Percentiles rank a stretch among this genome's conserved stretches.
phyloP scores from a whole-genome alignment of 1,140 invertebrate genomes.

The Lordiphosa collinella region DNA sequence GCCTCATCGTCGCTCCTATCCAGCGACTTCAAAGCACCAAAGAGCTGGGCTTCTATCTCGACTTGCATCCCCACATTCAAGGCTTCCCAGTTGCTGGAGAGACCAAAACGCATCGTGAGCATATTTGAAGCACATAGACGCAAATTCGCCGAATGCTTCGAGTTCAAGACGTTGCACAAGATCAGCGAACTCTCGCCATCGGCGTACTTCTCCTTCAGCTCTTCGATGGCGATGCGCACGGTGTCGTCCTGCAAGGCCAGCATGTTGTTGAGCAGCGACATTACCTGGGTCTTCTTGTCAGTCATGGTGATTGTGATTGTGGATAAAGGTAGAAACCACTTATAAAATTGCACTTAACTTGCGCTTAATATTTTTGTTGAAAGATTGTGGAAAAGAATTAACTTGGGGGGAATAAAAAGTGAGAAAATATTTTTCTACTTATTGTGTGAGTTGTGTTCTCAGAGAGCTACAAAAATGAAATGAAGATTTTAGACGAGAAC shows the following conservation, averaged over 20 bases:
- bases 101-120: not conserved
- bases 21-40: conserved; percentile 10
- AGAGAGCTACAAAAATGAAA: too few species aligned
- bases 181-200: conserved; percentile 5
- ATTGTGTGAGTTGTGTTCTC: too few species aligned
- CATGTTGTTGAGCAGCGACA: conserved; percentile 9
- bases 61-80: not conserved
- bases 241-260: not conserved
- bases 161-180: conserved; percentile 5
- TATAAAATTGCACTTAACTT: too few species aligned
- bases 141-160: not conserved
- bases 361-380: too few species aligned
- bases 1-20: not conserved
- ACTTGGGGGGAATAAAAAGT: too few species aligned
- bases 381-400: too few species aligned
- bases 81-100: not conserved
- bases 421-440: too few species aligned
- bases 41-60: not conserved
- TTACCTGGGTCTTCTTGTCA: not conserved
- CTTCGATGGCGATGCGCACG: conserved; percentile 1
- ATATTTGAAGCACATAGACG: conserved; percentile 7
- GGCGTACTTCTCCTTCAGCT: not conserved
- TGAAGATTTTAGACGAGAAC: too few species aligned
- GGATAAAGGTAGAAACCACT: not conserved
- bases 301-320: not conserved